phyloP scores from a whole-genome alignment of 2,797 vertebrate genomes.

The Acropternis orthonyx region DNA sequence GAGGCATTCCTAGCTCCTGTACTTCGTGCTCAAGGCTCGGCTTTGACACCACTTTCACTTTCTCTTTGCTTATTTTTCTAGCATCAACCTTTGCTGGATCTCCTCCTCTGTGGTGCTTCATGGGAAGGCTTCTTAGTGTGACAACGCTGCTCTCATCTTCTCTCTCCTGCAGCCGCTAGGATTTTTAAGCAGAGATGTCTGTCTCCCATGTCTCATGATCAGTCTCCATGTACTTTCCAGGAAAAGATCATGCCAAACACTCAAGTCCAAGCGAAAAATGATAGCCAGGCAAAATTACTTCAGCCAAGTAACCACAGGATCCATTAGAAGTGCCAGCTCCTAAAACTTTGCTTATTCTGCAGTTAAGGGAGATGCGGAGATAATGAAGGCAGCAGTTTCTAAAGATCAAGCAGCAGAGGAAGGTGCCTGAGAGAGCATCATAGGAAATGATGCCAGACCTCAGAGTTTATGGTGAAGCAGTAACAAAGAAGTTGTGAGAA shows the following conservation, averaged over 20 bases:
- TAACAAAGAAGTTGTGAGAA: background rate
- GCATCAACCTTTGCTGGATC: background rate
- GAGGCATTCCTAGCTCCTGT: background rate
- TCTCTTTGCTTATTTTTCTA: background rate
- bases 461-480: background rate
- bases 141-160: background rate
- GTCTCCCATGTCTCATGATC: background rate
- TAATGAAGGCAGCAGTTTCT: background rate
- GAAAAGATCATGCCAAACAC: background rate
- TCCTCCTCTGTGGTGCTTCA: background rate
- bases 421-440: background rate
- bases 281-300: background rate
- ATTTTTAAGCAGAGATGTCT: background rate
- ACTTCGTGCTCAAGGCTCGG: background rate
- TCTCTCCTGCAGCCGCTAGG: background rate
- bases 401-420: background rate
- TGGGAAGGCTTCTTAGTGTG: background rate
- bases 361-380: background rate
- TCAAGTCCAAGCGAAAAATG: background rate
- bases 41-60: conserved; percentile 30
- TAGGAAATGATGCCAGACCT: background rate
- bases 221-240: background rate
- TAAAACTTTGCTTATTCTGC: background rate
- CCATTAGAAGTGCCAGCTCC: background rate
- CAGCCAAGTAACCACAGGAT: background rate